Percentiles rank a stretch among this genome's conserved stretches.
phyloP scores from a whole-genome alignment of 2,113 vertebrate genomes.

The Labeo rohita region DNA sequence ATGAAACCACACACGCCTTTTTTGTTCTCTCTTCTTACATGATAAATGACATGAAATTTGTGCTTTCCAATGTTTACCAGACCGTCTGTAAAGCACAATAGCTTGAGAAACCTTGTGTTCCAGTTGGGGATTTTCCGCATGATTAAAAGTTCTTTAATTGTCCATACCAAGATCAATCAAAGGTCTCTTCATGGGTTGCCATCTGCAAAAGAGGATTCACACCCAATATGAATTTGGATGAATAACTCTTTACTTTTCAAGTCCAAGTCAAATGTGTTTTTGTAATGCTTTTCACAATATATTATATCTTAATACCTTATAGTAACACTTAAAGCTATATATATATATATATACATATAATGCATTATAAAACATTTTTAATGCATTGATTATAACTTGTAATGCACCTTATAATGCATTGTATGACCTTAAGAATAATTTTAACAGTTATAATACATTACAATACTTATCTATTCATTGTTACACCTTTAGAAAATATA shows the following conservation, averaged over 20 bases:
- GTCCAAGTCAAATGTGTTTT: background rate
- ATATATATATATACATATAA: too few species aligned
- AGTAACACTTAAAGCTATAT: background rate
- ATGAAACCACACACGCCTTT: background rate
- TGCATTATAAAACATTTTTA: too few species aligned
- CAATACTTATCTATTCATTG: too few species aligned
- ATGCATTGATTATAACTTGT: too few species aligned
- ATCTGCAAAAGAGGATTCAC: background rate
- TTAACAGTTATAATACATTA: too few species aligned
- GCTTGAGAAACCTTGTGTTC: too few species aligned
- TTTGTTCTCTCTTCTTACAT: background rate
- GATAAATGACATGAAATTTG: background rate
- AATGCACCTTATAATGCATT: background rate
- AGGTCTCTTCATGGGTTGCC: background rate
- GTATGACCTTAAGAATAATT: too few species aligned
- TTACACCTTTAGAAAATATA: background rate
- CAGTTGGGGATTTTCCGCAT: background rate
- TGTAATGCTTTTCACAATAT: background rate
- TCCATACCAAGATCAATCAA: background rate
- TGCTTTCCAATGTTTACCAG: background rate
- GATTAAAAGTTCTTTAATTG: background rate
- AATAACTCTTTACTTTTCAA: background rate
- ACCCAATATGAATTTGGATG: conserved; percentile 1
- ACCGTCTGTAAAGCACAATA: background rate
- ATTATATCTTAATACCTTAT: background rate